Percentiles rank a stretch among this genome's conserved stretches.
phyloP scores from a whole-genome alignment of 2,797 vertebrate species.

The Phalloptychus januarius region DNA sequence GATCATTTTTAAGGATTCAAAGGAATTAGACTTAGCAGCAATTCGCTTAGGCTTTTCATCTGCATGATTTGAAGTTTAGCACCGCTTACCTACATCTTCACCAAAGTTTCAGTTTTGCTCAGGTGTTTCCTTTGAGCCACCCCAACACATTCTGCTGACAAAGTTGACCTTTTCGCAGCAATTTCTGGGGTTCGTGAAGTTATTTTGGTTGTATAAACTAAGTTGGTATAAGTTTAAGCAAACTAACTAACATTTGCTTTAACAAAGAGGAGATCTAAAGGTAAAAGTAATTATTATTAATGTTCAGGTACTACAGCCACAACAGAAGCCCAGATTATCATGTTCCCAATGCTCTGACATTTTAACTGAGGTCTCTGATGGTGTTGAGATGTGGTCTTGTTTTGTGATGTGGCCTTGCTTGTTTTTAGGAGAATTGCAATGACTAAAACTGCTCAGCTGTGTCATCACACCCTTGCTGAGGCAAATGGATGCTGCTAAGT shows the following conservation, averaged over 20 bases:
- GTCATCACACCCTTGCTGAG: not conserved
- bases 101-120: conserved; percentile 1
- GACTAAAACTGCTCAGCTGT: not conserved
- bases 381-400: not conserved
- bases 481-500: not conserved
- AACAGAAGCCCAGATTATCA: not conserved
- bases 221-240: not conserved
- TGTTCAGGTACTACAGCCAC: not conserved
- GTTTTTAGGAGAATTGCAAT: not conserved
- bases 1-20: not conserved
- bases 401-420: not conserved
- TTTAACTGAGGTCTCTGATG: not conserved
- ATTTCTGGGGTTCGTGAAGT: not conserved
- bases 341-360: not conserved
- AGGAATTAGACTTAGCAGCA: not conserved
- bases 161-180: not conserved
- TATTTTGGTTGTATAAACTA: not conserved
- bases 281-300: not conserved
- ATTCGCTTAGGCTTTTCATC: not conserved
- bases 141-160: not conserved
- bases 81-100: not conserved
- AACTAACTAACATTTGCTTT: not conserved
- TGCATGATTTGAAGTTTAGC: not conserved
- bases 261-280: not conserved
- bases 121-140: not conserved